phyloP scores from a whole-genome alignment of 37 sponge, comb jelly and placozoan species.

The Amphimedon queenslandica region DNA sequence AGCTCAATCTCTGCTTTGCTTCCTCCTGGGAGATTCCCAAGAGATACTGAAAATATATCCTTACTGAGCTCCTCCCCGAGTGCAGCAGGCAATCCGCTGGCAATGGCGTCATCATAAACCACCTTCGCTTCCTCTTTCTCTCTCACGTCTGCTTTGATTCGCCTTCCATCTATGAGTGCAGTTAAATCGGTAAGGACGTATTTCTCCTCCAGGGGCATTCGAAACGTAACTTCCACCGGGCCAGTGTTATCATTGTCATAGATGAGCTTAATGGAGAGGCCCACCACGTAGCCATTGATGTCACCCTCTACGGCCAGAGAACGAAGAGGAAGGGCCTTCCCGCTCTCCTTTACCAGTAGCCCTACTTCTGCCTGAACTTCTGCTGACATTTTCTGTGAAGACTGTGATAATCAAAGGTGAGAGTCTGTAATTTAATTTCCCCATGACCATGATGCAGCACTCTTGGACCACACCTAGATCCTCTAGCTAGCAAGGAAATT shows the following conservation, averaged over 20 bases:
- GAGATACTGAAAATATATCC: conserved; percentile 38
- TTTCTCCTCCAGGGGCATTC: conserved; percentile 40
- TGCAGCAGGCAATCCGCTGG: conserved; percentile 36
- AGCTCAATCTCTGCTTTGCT: conserved; percentile 34
- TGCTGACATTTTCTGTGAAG: background rate
- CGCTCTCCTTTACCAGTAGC: background rate
- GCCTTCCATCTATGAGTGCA: conserved; percentile 41
- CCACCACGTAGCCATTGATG: conserved; percentile 27
- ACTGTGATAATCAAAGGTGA: background rate
- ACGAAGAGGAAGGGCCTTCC: background rate
- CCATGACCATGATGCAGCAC: too few relatives aligned
- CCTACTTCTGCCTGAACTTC: background rate
- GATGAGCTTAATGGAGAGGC: conserved; percentile 4
- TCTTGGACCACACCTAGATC: too few relatives aligned
- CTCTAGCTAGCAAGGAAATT: too few relatives aligned
- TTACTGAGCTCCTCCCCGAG: conserved; percentile 29
- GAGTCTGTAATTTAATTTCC: background rate
- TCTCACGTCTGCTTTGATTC: conserved; percentile 34
- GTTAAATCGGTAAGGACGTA: conserved; percentile 34
- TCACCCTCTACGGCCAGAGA: conserved; percentile 11
- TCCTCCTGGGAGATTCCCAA: conserved; percentile 49
- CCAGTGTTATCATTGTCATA: conserved; percentile 27
- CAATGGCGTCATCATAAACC: conserved; percentile 49
- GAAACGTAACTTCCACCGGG: conserved; percentile 46
- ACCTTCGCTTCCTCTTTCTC: conserved; percentile 49